phyloP scores from a whole-genome alignment of 2,888 invertebrate genomes.

The Periphyllus acericola region DNA sequence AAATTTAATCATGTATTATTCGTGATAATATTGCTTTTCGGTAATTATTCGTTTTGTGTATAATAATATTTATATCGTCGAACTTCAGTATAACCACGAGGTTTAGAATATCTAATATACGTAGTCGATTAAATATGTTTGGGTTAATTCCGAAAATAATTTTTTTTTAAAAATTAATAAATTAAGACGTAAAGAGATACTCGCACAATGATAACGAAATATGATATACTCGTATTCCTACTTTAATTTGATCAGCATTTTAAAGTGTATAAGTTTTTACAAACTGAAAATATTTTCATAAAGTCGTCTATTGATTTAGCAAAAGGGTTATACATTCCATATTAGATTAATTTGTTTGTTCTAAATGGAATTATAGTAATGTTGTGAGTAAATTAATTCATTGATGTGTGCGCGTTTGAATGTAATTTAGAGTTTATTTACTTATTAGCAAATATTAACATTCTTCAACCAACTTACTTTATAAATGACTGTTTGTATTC shows the following conservation, averaged over 20 bases:
- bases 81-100: too few species aligned
- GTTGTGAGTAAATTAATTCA: neutral
- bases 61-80: too few species aligned
- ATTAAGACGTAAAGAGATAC: neutral
- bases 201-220: neutral
- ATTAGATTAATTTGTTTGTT: neutral
- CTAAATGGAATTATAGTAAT: neutral
- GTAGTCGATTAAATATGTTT: too few species aligned
- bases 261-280: too few species aligned
- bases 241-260: too few species aligned
- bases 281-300: neutral
- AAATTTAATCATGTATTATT: too few species aligned
- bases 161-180: too few species aligned
- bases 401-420: neutral
- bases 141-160: too few species aligned
- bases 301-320: neutral
- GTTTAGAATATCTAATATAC: neutral
- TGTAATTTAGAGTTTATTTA: conserved; percentile 2
- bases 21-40: too few species aligned
- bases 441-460: neutral
- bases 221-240: too few species aligned
- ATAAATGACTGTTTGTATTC: neutral
- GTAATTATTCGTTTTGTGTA: too few species aligned
- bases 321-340: neutral
- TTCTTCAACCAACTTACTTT: neutral